These are phyloP conservation scores for Trichosurus vulpecula DNA, from an alignment of 2,797 vertebrate genomes.

Conservation along the genomic window DNA sequence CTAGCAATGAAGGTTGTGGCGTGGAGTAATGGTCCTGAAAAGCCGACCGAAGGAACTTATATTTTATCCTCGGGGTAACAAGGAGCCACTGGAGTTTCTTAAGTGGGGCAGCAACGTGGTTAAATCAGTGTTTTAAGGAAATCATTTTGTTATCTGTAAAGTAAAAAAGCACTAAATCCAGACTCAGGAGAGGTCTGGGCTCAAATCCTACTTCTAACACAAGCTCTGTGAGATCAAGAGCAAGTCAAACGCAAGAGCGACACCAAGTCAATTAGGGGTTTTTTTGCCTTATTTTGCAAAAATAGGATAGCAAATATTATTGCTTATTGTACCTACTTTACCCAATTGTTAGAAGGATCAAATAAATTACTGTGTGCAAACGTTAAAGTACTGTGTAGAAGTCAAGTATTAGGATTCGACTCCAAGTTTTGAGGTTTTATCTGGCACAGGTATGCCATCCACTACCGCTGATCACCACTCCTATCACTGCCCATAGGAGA, in stretches of 20 bases:
- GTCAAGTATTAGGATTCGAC: background rate
- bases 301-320: background rate
- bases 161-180: background rate
- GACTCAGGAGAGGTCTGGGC: background rate
- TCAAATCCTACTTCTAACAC: background rate
- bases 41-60: background rate
- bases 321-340: background rate
- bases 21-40: background rate
- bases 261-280: too few species aligned
- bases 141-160: background rate
- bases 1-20: background rate
- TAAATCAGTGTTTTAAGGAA: background rate
- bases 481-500: background rate
- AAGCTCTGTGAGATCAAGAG: background rate
- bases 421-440: background rate
- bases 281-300: background rate
- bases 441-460: background rate
- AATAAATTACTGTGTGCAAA: background rate
- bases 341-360: background rate
- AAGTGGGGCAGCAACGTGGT: background rate
- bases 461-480: background rate
- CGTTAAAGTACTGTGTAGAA: background rate
- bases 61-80: background rate
- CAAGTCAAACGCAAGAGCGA: background rate
- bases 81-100: background rate